These are phyloP conservation scores for Cheilosia soror DNA, from an alignment of 2,888 invertebrate species.

Conservation along the genomic window DNA sequence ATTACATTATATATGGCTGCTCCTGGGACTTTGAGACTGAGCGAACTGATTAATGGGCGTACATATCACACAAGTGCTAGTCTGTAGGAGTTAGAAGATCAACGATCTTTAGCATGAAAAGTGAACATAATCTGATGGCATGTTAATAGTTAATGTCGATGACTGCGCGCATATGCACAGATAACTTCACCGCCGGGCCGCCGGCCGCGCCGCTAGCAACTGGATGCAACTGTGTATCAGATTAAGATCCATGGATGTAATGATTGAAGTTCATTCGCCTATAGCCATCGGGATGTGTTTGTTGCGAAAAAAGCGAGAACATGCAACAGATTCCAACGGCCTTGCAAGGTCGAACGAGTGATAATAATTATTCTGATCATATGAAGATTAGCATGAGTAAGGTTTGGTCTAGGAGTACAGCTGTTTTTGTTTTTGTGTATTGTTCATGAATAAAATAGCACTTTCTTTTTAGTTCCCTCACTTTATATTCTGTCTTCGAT, in stretches of 20 bases:
- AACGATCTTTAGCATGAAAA: slow-evolving; percentile 30
- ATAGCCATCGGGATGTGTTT: neutral
- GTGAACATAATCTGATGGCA: neutral
- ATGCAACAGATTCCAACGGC: neutral
- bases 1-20: neutral
- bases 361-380: neutral
- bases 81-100: slow-evolving; percentile 5
- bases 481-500: too few relatives aligned
- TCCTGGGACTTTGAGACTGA: neutral
- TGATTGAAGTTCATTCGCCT: slow-evolving; percentile 8
- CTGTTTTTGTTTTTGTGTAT: neutral
- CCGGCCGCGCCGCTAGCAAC: neutral
- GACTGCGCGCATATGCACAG: slow-evolving; percentile 6
- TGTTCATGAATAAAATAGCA: too few relatives aligned
- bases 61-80: neutral
- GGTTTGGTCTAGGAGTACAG: neutral
- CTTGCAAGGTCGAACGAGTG: slow-evolving; percentile 40
- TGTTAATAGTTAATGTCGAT: neutral
- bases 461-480: too few relatives aligned
- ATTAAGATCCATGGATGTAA: slow-evolving; percentile 10
- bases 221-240: neutral
- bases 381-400: neutral
- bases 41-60: neutral
- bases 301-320: neutral
- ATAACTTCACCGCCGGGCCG: neutral